A percentile compares a stretch with the other conserved stretches of the same genome.
Evolutionary conservation across 2,888 invertebrate genomes (phyloP).

Genomic region (Sesia bembeciformis): DNA sequence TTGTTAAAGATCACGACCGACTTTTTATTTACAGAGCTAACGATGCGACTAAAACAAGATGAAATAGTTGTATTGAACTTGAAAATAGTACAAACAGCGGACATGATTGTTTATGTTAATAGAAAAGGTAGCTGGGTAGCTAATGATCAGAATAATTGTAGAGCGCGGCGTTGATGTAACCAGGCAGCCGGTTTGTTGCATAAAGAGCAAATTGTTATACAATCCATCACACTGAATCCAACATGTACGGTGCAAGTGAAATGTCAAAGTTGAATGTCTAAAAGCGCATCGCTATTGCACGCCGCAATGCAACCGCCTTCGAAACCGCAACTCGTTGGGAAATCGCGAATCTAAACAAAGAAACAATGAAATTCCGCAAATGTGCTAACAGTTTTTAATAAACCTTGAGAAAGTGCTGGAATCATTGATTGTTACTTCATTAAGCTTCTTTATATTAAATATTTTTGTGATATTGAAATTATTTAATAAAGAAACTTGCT

Average conservation of each 20-base stretch:
- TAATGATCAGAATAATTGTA: conserved; percentile 2
- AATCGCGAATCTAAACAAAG: conserved; percentile 17
- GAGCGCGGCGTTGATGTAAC: conserved; percentile 12
- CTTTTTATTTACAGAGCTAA: not conserved
- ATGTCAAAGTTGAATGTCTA: conserved; percentile 7
- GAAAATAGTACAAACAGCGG: not conserved
- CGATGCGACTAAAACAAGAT: not conserved
- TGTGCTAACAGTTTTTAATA: conserved; percentile 12
- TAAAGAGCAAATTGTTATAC: conserved; percentile 27
- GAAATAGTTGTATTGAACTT: not conserved
- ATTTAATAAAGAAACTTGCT: too few relatives aligned
- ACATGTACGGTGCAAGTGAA: conserved; percentile 6
- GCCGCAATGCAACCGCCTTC: conserved; percentile 7
- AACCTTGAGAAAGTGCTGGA: not conserved
- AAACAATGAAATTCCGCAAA: conserved; percentile 28
- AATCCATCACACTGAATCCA: conserved; percentile 19
- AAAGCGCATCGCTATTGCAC: conserved; percentile 4
- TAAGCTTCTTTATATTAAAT: too few relatives aligned
- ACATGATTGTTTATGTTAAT: not conserved
- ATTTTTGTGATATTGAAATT: too few relatives aligned
- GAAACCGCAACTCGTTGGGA: conserved; percentile 26
- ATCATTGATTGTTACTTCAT: too few relatives aligned
- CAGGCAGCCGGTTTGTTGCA: conserved; percentile 13
- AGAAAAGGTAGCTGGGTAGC: not conserved
- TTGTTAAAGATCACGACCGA: conserved; percentile 3